A percentile compares a stretch with the other conserved stretches of the same genome.
Conservation (phyloP, 2,888 invertebrate species). For the Julus scandinavius region DNA sequence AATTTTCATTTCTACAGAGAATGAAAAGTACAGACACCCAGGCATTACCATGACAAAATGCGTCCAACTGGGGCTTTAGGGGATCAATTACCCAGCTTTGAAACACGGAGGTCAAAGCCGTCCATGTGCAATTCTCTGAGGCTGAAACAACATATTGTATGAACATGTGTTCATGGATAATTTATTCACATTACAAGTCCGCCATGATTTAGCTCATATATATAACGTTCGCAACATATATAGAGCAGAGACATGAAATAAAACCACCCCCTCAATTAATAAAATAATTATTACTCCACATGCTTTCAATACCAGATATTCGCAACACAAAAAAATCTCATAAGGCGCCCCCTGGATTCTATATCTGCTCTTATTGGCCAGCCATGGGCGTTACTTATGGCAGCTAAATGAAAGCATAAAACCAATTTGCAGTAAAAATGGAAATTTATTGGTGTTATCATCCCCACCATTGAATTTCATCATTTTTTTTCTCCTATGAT, state of each 20-base stretch:
- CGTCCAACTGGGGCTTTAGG: not conserved
- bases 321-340: not conserved
- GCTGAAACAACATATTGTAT: not conserved
- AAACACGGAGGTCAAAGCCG: not conserved
- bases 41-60: too few relatives aligned
- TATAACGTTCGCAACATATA: not conserved
- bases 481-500: not conserved
- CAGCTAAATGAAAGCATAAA: not conserved
- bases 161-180: not conserved
- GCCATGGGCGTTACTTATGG: not conserved
- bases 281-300: not conserved
- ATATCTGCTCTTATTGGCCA: not conserved
- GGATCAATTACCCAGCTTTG: not conserved
- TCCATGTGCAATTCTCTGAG: not conserved
- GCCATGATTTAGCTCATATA: too few relatives aligned
- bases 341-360: not conserved
- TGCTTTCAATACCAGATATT: not conserved
- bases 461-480: not conserved
- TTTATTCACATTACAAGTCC: not conserved
- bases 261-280: not conserved
- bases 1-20: not conserved
- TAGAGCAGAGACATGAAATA: not conserved
- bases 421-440: slow-evolving; percentile 5
- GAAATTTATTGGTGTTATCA: slow-evolving; percentile 33
- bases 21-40: too few relatives aligned